These are phyloP conservation scores for Mimas tiliae DNA, from an alignment of 2,888 invertebrate genomes.

Conservation along the genomic window DNA sequence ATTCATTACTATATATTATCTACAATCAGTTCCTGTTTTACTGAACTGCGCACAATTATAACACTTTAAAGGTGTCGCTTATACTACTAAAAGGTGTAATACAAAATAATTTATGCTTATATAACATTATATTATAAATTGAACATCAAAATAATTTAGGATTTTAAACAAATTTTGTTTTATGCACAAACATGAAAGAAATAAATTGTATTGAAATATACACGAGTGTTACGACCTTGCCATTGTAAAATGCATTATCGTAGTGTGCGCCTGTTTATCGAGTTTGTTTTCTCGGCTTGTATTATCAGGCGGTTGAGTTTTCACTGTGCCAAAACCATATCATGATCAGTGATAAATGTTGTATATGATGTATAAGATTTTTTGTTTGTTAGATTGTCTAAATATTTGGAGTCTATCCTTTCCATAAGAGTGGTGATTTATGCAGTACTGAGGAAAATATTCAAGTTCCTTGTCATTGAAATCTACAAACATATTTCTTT, in stretches of 20 bases:
- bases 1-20: constrained; percentile 20
- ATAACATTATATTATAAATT: constrained; percentile 6
- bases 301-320: constrained; percentile 39
- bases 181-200: constrained; percentile 20
- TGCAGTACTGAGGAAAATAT: constrained; percentile 59
- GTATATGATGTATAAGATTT: constrained; percentile 32
- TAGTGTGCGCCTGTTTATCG: constrained; percentile 29
- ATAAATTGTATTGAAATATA: constrained; percentile 43
- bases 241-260: constrained; percentile 41
- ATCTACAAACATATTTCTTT: constrained; percentile 56
- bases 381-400: constrained; percentile 47
- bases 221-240: constrained; percentile 42
- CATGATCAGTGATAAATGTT: constrained; percentile 72
- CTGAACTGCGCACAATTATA: constrained; percentile 25
- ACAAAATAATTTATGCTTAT: constrained; percentile 18
- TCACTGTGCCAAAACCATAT: constrained; percentile 78
- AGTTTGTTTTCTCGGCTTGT: constrained; percentile 55
- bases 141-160: constrained; percentile 4
- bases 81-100: neutral
- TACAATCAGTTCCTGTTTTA: constrained; percentile 19
- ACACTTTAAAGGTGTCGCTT: constrained; percentile 5
- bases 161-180: constrained; percentile 19
- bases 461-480: constrained; percentile 74
- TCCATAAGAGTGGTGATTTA: constrained; percentile 42
- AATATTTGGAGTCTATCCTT: constrained; percentile 32